These are phyloP conservation scores for Chaitophorus viminalis DNA, from an alignment of 2,888 invertebrate species.

Conservation along the genomic window DNA sequence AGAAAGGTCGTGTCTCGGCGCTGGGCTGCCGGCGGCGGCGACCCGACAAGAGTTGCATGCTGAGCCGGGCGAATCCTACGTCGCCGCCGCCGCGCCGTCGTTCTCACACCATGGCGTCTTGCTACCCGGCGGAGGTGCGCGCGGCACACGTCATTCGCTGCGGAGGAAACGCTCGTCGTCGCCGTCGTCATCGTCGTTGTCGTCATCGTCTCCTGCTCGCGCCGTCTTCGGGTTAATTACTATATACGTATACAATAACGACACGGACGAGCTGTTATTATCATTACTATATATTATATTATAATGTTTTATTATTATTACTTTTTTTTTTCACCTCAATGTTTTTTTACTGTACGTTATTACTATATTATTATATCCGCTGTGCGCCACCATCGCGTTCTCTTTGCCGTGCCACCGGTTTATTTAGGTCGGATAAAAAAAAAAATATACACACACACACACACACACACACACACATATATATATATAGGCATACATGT, in stretches of 20 bases:
- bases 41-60: conserved; percentile 23
- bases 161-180: background rate
- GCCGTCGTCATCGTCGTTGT: too few relatives aligned
- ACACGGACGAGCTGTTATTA: background rate
- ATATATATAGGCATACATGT: too few relatives aligned
- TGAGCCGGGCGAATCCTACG: conserved; percentile 44
- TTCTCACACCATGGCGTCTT: conserved; percentile 47
- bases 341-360: too few relatives aligned
- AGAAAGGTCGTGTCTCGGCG: conserved; percentile 48
- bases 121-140: too few relatives aligned
- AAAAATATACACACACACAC: too few relatives aligned
- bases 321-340: background rate
- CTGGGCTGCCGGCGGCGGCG: conserved; percentile 40
- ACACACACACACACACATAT: too few relatives aligned
- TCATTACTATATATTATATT: too few relatives aligned
- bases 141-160: background rate
- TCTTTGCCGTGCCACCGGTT: too few relatives aligned
- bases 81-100: background rate
- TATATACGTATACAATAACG: background rate
- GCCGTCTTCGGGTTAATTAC: conserved; percentile 17
- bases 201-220: background rate
- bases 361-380: too few relatives aligned
- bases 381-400: too few relatives aligned
- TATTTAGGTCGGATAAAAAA: too few relatives aligned
- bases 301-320: background rate